These are phyloP conservation scores for Acrocera orbiculus DNA, from an alignment of 2,888 invertebrate genomes.

Conservation along the genomic window DNA sequence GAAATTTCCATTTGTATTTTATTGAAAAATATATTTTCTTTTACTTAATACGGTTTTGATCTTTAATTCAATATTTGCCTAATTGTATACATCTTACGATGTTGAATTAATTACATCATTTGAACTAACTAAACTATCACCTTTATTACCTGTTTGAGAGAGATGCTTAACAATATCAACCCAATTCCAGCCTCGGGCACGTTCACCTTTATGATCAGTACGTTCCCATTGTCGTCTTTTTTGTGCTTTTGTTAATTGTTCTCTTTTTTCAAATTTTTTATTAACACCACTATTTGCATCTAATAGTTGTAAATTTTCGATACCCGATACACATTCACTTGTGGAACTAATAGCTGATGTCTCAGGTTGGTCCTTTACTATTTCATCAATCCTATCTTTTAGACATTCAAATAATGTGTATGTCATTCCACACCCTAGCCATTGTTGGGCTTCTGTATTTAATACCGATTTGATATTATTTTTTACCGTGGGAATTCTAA, in stretches of 20 bases:
- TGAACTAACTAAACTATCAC: not conserved
- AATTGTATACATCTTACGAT: too few relatives aligned
- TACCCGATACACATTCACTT: slow-evolving; percentile 9
- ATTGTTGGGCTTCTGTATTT: slow-evolving; percentile 56
- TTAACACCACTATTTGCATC: slow-evolving; percentile 16
- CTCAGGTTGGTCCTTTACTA: slow-evolving; percentile 56
- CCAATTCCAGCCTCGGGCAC: slow-evolving; percentile 86
- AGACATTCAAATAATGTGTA: slow-evolving; percentile 83
- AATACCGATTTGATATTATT: slow-evolving; percentile 44
- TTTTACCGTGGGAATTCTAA: slow-evolving; percentile 51
- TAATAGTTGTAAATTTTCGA: slow-evolving; percentile 18
- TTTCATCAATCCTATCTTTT: slow-evolving; percentile 59
- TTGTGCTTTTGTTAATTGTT: slow-evolving; percentile 79
- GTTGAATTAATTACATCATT: not conserved
- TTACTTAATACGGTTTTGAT: too few relatives aligned
- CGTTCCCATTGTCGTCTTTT: slow-evolving; percentile 78
- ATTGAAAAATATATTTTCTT: too few relatives aligned
- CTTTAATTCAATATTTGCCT: too few relatives aligned
- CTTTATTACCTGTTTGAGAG: slow-evolving; percentile 45
- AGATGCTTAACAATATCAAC: slow-evolving; percentile 91
- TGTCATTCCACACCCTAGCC: slow-evolving; percentile 84
- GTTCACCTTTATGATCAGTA: slow-evolving; percentile 66
- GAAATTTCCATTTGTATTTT: too few relatives aligned
- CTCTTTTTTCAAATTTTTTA: slow-evolving; percentile 49
- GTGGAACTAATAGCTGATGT: slow-evolving; percentile 6